Evolutionary conservation across 2,888 invertebrate genomes (phyloP), one percentile per base, ranked within the genome.

Genomic region (Ornithoptera alexandrae): DNA sequence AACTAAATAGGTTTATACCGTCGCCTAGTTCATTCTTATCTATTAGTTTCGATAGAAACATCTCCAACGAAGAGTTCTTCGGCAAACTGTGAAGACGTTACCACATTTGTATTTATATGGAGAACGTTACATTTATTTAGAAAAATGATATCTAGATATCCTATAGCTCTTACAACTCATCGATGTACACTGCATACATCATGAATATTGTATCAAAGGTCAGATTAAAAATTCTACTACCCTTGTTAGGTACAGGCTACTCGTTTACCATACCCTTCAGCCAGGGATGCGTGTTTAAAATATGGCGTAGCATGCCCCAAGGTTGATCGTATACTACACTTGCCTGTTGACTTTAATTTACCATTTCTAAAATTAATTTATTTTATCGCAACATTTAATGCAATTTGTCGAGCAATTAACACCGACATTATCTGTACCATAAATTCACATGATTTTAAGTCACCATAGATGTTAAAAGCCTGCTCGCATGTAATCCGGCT

Each of bases 231-330:
- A 30, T 30, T 30, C 30, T 30, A 30, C 2, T 30, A 57, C 20
- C 20, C 57, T 57, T 57, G 53, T 53, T 53, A 20, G 5, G 10
- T 57, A 10, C 6, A 57, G 7, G 20, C 12, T 4, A 57, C n/a
- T 10, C 20, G 5, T 20, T n/a, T 57, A 10, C 1, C 3, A 2
- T 5, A 46, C 63, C 24, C 20, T 63, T 62, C 58, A 10, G 20
- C 46, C 15, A 46, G 50, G 20, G 53, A 62, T 66, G 69, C 65
- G 66, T 66, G 65, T 62, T 62, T 36, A 68, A 68, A 65, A 17
- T n/a, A 66, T 46, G 63, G 59, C 59, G 50, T 30, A 59, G 63
- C 20, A 12, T 20, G 57, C 57, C 20, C 24, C 68, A 68, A 63
- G 68, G 68, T n/a, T 61, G 39, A 62, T 67, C 62, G 62, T 42